Conservation (phyloP, 2,797 vertebrate genomes). For the Molossus alvarezi region DNA sequence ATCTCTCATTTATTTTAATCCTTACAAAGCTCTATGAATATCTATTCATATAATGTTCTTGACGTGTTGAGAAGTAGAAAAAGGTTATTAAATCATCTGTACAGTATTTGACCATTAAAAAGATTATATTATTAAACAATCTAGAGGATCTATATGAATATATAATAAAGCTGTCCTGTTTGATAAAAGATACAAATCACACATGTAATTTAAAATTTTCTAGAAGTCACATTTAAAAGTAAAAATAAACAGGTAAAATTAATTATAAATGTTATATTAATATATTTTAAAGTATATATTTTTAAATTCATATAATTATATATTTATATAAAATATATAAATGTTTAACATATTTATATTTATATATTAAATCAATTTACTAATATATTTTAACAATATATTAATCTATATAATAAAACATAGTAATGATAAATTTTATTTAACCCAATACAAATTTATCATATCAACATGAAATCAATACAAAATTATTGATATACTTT, state of each 20-base stretch:
- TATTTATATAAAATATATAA: conserved; percentile 16
- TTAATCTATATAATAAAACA: conserved; percentile 1
- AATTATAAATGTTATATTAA: neutral
- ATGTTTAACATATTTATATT: neutral
- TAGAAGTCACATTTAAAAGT: neutral
- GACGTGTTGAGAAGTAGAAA: neutral
- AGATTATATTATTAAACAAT: neutral
- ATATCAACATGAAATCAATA: neutral
- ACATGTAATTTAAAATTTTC: neutral
- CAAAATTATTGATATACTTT: conserved; percentile 4
- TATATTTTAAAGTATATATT: neutral
- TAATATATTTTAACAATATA: neutral
- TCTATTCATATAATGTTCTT: neutral
- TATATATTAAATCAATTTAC: neutral
- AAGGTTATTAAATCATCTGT: neutral
- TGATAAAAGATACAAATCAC: neutral
- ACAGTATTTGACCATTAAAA: neutral
- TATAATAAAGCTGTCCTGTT: neutral
- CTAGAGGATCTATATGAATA: neutral
- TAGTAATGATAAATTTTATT: conserved; percentile 36
- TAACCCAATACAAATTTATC: neutral
- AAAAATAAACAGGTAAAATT: conserved; percentile 16
- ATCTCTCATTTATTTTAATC: conserved; percentile 39
- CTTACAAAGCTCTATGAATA: neutral
- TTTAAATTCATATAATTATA: conserved; percentile 11